Evolutionary conservation across 1,140 invertebrate genomes (phyloP).

Genomic region (Tetragnatha versicolor): DNA sequence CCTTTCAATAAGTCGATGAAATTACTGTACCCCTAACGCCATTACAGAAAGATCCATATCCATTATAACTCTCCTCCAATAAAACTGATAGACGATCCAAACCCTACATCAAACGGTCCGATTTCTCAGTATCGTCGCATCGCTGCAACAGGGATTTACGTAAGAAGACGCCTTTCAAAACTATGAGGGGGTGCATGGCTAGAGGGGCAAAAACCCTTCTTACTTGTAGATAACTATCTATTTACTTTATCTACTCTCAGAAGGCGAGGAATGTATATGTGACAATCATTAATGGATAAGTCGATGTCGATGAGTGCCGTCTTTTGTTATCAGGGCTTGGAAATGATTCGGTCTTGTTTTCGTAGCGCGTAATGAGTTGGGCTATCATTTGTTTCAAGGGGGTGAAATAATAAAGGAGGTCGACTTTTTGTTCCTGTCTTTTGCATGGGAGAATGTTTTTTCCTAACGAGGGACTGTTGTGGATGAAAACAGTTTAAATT

Average conservation of each 20-base stretch:
- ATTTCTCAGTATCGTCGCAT: too few relatives aligned
- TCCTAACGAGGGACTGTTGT: too few relatives aligned
- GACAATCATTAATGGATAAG: conserved; percentile 10
- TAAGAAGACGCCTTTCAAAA: too few relatives aligned
- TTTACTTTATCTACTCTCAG: not conserved
- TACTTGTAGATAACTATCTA: conserved; percentile 10
- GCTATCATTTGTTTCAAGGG: conserved; percentile 7
- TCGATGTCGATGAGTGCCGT: not conserved
- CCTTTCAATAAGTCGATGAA: too few relatives aligned
- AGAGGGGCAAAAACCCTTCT: not conserved
- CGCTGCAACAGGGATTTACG: too few relatives aligned
- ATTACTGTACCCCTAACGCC: too few relatives aligned
- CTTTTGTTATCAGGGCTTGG: conserved; percentile 18
- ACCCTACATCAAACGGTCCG: too few relatives aligned
- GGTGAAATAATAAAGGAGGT: not conserved
- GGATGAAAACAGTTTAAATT: too few relatives aligned
- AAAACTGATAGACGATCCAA: too few relatives aligned
- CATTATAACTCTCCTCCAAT: too few relatives aligned
- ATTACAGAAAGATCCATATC: too few relatives aligned
- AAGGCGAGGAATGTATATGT: not conserved
- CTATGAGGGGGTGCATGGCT: not conserved
- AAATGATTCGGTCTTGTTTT: conserved; percentile 15
- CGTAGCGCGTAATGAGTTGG: conserved; percentile 8
- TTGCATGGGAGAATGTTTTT: too few relatives aligned
- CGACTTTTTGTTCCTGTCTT: not conserved